These are phyloP conservation scores for Vicugna pacos DNA, from an alignment of 2,113 vertebrate species.

Conservation along the genomic window DNA sequence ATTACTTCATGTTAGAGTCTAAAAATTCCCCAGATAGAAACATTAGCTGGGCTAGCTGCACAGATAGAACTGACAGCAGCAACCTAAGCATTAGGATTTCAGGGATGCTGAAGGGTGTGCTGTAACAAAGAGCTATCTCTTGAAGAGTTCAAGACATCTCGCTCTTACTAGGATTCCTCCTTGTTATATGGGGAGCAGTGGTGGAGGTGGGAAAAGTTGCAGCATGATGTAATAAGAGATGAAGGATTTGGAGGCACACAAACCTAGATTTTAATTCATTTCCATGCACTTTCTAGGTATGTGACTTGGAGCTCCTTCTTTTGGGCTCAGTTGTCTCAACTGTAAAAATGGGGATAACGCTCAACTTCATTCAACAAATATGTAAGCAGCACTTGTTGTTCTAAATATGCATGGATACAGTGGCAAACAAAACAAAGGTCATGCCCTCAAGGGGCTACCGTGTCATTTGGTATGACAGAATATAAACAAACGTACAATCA, in stretches of 20 bases:
- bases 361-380: neutral
- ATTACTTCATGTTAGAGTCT: slow-evolving; percentile 2
- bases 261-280: neutral
- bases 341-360: neutral
- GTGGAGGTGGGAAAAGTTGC: neutral
- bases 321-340: neutral
- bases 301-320: neutral
- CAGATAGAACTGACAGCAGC: neutral
- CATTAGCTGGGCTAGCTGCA: neutral
- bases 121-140: neutral
- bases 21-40: neutral
- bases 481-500: neutral
- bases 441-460: neutral
- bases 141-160: neutral
- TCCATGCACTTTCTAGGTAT: neutral
- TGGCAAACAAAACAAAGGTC: neutral
- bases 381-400: neutral
- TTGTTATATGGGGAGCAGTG: neutral
- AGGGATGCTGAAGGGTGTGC: neutral
- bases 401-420: neutral
- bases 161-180: neutral
- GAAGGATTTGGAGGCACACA: neutral
- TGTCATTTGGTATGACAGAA: neutral
- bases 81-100: neutral
- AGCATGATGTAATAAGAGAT: neutral